phyloP scores from a whole-genome alignment of 2,113 vertebrate genomes.

The Pleuronectes platessa region DNA sequence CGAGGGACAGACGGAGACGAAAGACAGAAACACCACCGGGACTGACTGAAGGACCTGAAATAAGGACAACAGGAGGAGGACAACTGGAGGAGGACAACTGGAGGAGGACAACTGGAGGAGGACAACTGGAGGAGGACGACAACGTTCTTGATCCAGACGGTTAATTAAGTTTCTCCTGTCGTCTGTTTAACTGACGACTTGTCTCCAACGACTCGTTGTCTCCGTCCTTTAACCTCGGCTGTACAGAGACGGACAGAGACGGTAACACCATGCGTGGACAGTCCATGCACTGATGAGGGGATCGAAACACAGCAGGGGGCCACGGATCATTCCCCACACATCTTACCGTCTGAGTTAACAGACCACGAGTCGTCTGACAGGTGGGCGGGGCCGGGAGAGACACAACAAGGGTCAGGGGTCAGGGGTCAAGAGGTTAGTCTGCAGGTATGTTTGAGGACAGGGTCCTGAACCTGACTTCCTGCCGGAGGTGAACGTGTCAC shows the following conservation, averaged over 20 bases:
- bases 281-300: constrained; percentile 54
- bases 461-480: background rate
- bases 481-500: background rate
- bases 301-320: constrained; percentile 19
- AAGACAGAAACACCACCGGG: background rate
- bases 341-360: constrained; percentile 75
- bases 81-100: too few relatives aligned
- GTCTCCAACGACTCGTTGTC: background rate
- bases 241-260: background rate
- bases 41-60: too few relatives aligned
- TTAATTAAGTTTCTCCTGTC: background rate
- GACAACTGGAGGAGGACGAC: too few relatives aligned
- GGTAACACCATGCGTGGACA: constrained; percentile 36
- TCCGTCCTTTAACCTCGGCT: background rate
- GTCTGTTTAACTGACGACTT: background rate
- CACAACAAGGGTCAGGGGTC: constrained; percentile 63
- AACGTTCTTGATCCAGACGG: too few relatives aligned
- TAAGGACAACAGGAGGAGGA: too few relatives aligned
- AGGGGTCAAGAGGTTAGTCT: constrained; percentile 29
- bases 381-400: constrained; percentile 49
- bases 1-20: background rate
- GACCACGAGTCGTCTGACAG: constrained; percentile 68
- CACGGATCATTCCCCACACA: constrained; percentile 17
- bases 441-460: background rate
- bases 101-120: too few relatives aligned